Evolutionary conservation across 1,140 invertebrate genomes (phyloP), one percentile per base, ranked within the genome.

Genomic region (Diplogasteroides magnus): DNA sequence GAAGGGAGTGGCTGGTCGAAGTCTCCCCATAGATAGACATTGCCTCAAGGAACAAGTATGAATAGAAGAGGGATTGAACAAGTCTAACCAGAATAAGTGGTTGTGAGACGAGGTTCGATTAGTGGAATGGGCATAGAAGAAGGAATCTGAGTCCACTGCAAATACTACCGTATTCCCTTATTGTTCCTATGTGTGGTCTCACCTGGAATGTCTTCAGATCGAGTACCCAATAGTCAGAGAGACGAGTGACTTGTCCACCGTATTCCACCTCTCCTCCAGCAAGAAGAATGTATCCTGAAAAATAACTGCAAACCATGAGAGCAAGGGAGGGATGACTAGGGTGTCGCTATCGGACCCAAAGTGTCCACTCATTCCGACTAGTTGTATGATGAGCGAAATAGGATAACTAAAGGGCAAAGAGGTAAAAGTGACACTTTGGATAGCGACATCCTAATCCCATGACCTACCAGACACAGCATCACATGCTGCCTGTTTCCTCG

Each of bases 401-500:
- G n/a, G n/a, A n/a, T n/a, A n/a, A n/a, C n/a, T n/a, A n/a, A n/a
- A n/a, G n/a, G n/a, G n/a, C n/a, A n/a, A n/a, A n/a, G n/a, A n/a
- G n/a, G n/a, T n/a, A n/a, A n/a, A n/a, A n/a, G n/a, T n/a, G n/a
- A n/a, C n/a, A n/a, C n/a, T n/a, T n/a, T n/a, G n/a, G n/a, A n/a
- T n/a, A n/a, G n/a, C n/a, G n/a, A 11, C 37, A 48, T 48, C 37
- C 19, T 19, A 6, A 48, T 48, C 37, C 19, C 37, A 55, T 15
- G n/a, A 66, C 69, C 62, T 11, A 71, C 79, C 80, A 2, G 77
- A 55, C 58, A 76, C 78, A 27, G 77, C 77, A 58, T 83, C 80
- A 60, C 83, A 60, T 23, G 68, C 80, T 14, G 79, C 77, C 64
- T 82, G 77, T 67, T 77, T 83, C 29, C 81, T 72, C 25, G 80